Evolutionary conservation across 1,140 invertebrate genomes (phyloP).

Genomic region (Gryon sp.): DNA sequence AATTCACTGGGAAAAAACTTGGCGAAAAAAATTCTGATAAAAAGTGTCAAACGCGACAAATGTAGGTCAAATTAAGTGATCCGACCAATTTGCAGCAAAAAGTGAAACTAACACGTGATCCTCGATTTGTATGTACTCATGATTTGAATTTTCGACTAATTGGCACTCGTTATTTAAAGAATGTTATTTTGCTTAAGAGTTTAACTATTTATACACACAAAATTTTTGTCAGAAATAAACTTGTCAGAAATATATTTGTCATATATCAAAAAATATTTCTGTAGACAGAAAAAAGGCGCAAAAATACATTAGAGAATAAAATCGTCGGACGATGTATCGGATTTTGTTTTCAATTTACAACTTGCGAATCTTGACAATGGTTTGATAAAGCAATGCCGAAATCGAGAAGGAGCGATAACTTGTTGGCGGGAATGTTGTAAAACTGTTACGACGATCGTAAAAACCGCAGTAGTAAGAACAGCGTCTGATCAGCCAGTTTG

Average conservation of each 20-base stretch:
- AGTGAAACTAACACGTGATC: conserved; percentile 45
- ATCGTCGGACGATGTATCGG: conserved; percentile 11
- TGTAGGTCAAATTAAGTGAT: conserved; percentile 55
- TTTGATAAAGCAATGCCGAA: conserved; percentile 23
- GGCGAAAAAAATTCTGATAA: background rate
- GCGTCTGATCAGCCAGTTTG: conserved; percentile 40
- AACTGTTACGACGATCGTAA: conserved; percentile 50
- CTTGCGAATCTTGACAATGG: conserved; percentile 29
- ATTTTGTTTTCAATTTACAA: conserved; percentile 38
- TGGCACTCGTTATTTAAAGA: conserved; percentile 35
- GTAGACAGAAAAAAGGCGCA: background rate
- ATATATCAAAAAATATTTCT: too few species aligned
- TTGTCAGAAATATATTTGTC: too few species aligned
- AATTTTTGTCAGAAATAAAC: too few species aligned
- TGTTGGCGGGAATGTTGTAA: conserved; percentile 49
- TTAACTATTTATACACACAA: background rate
- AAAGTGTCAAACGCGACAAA: conserved; percentile 14
- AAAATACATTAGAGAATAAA: too few species aligned
- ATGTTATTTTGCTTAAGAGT: conserved; percentile 7
- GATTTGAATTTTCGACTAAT: conserved; percentile 49
- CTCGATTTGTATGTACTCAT: conserved; percentile 23
- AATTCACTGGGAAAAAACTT: conserved; percentile 1
- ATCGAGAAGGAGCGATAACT: conserved; percentile 40
- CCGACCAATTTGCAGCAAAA: conserved; percentile 38
- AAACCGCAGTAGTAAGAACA: conserved; percentile 37